Evolutionary conservation across 2,113 vertebrate genomes (phyloP), one percentile per base, ranked within the genome.

Genomic region (Thymallus thymallus): DNA sequence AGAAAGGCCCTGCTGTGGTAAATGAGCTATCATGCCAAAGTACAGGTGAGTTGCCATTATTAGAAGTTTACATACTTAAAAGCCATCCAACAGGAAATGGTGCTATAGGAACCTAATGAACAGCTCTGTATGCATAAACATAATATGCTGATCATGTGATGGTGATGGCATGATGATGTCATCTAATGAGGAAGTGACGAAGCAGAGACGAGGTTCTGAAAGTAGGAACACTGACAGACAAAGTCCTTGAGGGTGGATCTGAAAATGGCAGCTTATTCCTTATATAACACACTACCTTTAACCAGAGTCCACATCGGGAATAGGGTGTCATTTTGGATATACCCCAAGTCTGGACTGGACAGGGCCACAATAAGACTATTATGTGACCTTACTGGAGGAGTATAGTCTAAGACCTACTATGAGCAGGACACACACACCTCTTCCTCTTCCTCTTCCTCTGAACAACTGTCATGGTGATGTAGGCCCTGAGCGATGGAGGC

Each of bases 401-500:
- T n/a, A 18, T 62, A 32, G 92, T 87, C 91, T 90, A 90, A 92
- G 91, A 91, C 93, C 88, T 91, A 95, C 91, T 91, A 94, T 20
- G 58, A 22, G 9, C 10, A 10, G 2, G 7, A 32, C 62, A 73
- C 35, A 69, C 67, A 69, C 73, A 69, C 67, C 1, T 35, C 35
- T 35, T 3, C 35, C 14, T 51, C 41, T 45, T 92, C 97, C 94
- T 96, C 95, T 95, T 99, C 97, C 91, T 99, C 98, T 94, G 98
- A 98, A 95, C 96, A 98, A 95, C 96, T 99, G 97, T 99, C 96
- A 96, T 95, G 96, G 93, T 99, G 96, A 96, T 95, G 95, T 93
- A 95, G 96, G 93, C 96, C 95, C 94, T 96, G 95, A 93, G 95
- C 94, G 94, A 98, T 94, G 91, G 95, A 96, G 91, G 97, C 95